Evolutionary conservation across 1,140 invertebrate genomes (phyloP).

Genomic region (Drosophila chauvacae): DNA sequence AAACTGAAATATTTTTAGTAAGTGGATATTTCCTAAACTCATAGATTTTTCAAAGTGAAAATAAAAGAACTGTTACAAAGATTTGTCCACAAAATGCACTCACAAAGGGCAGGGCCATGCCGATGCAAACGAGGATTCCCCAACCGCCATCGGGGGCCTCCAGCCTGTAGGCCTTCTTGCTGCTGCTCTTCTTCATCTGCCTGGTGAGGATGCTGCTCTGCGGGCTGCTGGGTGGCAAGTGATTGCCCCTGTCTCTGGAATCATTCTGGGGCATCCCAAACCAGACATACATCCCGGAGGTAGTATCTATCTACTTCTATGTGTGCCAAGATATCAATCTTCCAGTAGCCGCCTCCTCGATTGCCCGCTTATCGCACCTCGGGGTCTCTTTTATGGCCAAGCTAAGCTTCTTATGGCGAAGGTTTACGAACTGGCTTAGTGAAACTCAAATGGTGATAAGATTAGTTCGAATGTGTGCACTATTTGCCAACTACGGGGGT

Average conservation of each 20-base stretch:
- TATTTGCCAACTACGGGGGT: neutral
- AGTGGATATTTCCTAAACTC: too few species aligned
- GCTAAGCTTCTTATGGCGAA: conserved; percentile 55
- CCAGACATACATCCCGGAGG: neutral
- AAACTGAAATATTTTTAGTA: too few species aligned
- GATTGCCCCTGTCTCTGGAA: conserved; percentile 6
- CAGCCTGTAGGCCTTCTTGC: conserved; percentile 41
- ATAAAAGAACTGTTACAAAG: too few species aligned
- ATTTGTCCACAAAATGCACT: conserved; percentile 74
- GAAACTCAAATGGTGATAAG: conserved; percentile 25
- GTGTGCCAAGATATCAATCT: conserved; percentile 33
- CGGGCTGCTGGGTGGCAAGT: conserved; percentile 30
- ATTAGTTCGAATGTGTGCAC: conserved; percentile 11
- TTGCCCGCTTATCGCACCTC: conserved; percentile 43
- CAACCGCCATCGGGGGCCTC: conserved; percentile 87
- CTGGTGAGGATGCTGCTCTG: conserved; percentile 17
- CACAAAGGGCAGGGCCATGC: conserved; percentile 87
- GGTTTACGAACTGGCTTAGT: conserved; percentile 27
- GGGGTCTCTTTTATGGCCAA: conserved; percentile 45
- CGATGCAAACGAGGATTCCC: conserved; percentile 87
- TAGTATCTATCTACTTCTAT: neutral
- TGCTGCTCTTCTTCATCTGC: conserved; percentile 18
- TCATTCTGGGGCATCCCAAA: conserved; percentile 7
- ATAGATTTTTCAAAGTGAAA: too few species aligned
- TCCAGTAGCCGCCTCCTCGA: conserved; percentile 39